A percentile compares a stretch with the other conserved stretches of the same genome.
Conservation (phyloP, 1,140 invertebrate species). For the Spodoptera litura region DNA sequence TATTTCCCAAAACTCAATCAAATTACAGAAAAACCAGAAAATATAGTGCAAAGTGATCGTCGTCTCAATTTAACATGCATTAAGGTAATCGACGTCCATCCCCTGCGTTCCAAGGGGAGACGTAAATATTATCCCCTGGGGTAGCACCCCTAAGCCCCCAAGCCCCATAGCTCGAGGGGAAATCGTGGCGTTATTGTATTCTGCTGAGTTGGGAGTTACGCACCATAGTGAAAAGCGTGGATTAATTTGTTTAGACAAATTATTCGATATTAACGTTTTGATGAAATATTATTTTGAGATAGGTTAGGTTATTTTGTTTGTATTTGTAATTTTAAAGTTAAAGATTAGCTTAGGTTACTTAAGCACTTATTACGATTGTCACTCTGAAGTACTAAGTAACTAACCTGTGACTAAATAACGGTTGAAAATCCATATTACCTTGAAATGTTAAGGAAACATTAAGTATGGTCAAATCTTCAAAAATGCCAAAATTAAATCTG, state of each 20-base stretch:
- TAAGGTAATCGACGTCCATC: conserved; percentile 54
- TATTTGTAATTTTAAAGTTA: too few species aligned
- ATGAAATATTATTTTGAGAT: not conserved
- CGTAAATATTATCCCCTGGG: not conserved
- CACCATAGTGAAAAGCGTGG: not conserved
- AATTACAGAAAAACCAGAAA: not conserved
- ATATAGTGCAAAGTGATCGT: conserved; percentile 15
- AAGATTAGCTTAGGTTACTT: too few species aligned
- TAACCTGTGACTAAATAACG: too few species aligned
- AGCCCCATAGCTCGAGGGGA: conserved; percentile 6
- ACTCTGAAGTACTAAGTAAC: too few species aligned
- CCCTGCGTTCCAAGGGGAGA: conserved; percentile 3
- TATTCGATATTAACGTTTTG: conserved; percentile 20
- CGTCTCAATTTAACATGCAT: conserved; percentile 56
- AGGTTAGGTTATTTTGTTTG: too few species aligned
- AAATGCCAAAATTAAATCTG: too few species aligned
- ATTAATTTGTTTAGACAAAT: conserved; percentile 39
- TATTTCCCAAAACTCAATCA: conserved; percentile 6
- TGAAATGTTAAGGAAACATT: too few species aligned
- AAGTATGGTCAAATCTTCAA: too few species aligned
- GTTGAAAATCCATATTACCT: too few species aligned
- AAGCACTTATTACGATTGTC: too few species aligned
- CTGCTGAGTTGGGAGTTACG: not conserved
- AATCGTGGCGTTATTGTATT: conserved; percentile 19
- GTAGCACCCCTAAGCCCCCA: not conserved